Evolutionary conservation across 2,797 vertebrate species (phyloP).

Genomic region (Chrosomus eos): DNA sequence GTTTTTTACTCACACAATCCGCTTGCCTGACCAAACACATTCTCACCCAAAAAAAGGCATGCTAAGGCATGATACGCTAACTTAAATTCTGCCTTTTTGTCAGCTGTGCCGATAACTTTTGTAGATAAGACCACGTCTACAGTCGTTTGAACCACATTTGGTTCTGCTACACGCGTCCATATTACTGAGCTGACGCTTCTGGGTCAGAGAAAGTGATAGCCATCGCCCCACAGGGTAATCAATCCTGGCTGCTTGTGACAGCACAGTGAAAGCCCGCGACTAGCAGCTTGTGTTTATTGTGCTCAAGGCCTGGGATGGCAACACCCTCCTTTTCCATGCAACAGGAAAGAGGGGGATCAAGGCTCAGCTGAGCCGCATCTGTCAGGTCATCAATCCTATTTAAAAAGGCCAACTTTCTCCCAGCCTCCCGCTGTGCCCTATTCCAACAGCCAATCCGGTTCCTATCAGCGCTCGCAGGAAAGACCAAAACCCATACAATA

Average conservation of each 20-base stretch:
- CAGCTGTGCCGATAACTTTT: conserved; percentile 66
- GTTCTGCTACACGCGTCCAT: conserved; percentile 48
- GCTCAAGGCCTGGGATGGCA: conserved; percentile 53
- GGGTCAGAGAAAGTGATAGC: conserved; percentile 75
- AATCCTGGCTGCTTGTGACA: conserved; percentile 63
- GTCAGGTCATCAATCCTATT: conserved; percentile 79
- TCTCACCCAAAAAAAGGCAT: conserved; percentile 52
- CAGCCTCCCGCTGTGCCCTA: conserved; percentile 66
- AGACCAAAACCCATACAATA: conserved; percentile 5
- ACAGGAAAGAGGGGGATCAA: conserved; percentile 41
- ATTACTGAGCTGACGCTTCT: conserved; percentile 73
- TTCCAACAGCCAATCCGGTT: conserved; percentile 58
- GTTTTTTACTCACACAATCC: conserved; percentile 48
- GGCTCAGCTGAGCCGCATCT: conserved; percentile 60
- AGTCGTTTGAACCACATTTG: conserved; percentile 39
- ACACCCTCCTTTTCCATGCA: conserved; percentile 25
- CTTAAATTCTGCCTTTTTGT: conserved; percentile 70
- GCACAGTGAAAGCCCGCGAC: conserved; percentile 39
- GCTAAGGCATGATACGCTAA: conserved; percentile 59
- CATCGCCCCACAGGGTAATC: conserved; percentile 63
- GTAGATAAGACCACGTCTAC: conserved; percentile 52
- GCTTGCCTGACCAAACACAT: conserved; percentile 54
- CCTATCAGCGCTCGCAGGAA: neutral
- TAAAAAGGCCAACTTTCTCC: conserved; percentile 74
- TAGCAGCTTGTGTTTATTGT: conserved; percentile 50